phyloP scores from a whole-genome alignment of 2,888 invertebrate genomes.

The Halocaridina rubra region DNA sequence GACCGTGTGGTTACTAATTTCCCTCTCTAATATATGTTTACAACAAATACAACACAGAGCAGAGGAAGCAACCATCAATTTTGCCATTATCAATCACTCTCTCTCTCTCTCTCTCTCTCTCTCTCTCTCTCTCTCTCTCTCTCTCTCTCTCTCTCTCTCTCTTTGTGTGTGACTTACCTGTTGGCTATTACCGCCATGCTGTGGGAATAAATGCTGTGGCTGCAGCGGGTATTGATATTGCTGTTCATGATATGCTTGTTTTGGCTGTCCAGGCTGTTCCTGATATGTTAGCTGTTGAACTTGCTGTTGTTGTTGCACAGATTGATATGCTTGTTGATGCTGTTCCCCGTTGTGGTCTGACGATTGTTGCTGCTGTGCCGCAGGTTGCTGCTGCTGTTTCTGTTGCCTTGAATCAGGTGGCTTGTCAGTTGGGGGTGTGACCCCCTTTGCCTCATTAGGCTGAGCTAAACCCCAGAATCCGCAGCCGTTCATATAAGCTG shows the following conservation, averaged over 20 bases:
- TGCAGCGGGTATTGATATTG: conserved; percentile 60
- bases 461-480: conserved; percentile 34
- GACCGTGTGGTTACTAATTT: too few species aligned
- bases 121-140: background rate
- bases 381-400: background rate
- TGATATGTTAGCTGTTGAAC: conserved; percentile 66
- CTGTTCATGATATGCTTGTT: conserved; percentile 66
- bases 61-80: too few species aligned
- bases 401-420: conserved; percentile 20
- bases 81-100: too few species aligned
- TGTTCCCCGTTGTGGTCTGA: conserved; percentile 71
- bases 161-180: too few species aligned
- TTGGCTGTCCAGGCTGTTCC: conserved; percentile 71
- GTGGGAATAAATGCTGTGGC: background rate
- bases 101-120: background rate
- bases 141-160: background rate
- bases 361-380: background rate
- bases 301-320: conserved; percentile 67
- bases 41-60: too few species aligned
- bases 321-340: conserved; percentile 63
- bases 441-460: conserved; percentile 14
- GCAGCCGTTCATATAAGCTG: conserved; percentile 44
- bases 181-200: background rate
- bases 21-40: background rate
- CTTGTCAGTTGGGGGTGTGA: conserved; percentile 45